These are phyloP conservation scores for Amphiprion percula DNA, from an alignment of 2,113 vertebrate species.

Conservation along the genomic window DNA sequence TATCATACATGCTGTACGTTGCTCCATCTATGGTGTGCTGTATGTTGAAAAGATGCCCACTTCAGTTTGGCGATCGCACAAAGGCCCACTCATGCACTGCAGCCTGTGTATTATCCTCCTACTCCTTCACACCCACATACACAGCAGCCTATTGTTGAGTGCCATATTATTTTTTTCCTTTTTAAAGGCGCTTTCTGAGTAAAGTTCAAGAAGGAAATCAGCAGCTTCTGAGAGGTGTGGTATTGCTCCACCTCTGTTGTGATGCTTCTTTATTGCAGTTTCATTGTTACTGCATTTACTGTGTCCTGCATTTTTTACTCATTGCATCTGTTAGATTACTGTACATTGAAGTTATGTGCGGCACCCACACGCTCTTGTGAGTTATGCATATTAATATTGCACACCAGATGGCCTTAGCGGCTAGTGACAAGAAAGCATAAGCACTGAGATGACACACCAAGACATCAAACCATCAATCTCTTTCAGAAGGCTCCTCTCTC, in stretches of 20 bases:
- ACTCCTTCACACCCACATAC: slow-evolving; percentile 54
- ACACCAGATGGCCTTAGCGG: slow-evolving; percentile 52
- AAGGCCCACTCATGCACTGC: slow-evolving; percentile 38
- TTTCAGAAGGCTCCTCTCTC: slow-evolving; percentile 38
- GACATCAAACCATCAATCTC: slow-evolving; percentile 59
- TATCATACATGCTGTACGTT: slow-evolving; percentile 28
- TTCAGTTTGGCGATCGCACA: slow-evolving; percentile 50
- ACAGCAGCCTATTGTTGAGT: slow-evolving; percentile 50
- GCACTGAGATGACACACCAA: slow-evolving; percentile 24
- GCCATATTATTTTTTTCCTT: slow-evolving; percentile 21
- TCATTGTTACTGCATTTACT: background rate
- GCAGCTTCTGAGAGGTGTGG: slow-evolving; percentile 23
- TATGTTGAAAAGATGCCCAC: slow-evolving; percentile 55
- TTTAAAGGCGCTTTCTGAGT: slow-evolving; percentile 32
- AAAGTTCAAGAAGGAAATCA: slow-evolving; percentile 57
- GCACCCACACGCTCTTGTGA: slow-evolving; percentile 30
- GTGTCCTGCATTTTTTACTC: background rate
- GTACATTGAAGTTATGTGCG: slow-evolving; percentile 9
- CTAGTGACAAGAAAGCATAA: slow-evolving; percentile 48
- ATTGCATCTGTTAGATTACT: slow-evolving; percentile 1
- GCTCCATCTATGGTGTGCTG: slow-evolving; percentile 37
- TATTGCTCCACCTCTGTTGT: background rate
- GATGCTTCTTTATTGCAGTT: background rate
- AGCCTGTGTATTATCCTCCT: slow-evolving; percentile 63
- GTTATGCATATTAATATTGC: slow-evolving; percentile 30